These are phyloP conservation scores for Ellobium chinense DNA, from an alignment of 2,888 invertebrate genomes.

Conservation along the genomic window DNA sequence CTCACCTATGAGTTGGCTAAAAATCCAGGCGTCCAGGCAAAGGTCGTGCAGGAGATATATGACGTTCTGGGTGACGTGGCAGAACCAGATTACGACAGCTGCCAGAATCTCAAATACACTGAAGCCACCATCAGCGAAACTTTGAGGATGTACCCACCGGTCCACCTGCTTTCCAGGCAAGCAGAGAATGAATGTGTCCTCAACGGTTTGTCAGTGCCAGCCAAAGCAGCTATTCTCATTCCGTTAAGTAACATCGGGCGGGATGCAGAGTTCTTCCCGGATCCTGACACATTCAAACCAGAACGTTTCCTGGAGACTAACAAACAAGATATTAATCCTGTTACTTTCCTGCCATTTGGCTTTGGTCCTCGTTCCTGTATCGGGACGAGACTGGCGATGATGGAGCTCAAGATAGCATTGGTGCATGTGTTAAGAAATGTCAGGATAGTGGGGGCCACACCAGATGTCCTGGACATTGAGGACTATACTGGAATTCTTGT, in stretches of 20 bases:
- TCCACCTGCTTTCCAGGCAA: slow-evolving; percentile 28
- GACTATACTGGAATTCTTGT: slow-evolving; percentile 11
- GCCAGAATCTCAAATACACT: slow-evolving; percentile 57
- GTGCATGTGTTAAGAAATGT: slow-evolving; percentile 26
- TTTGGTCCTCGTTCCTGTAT: slow-evolving; percentile 45
- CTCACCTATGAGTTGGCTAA: slow-evolving; percentile 42
- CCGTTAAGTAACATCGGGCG: slow-evolving; percentile 29
- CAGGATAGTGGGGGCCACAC: not conserved
- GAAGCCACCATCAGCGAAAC: slow-evolving; percentile 61
- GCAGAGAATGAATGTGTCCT: not conserved
- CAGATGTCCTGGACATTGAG: slow-evolving; percentile 24
- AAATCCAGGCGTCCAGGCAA: slow-evolving; percentile 32
- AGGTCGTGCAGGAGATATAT: slow-evolving; percentile 33
- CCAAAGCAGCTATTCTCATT: slow-evolving; percentile 10
- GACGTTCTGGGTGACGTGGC: slow-evolving; percentile 46
- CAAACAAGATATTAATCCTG: not conserved
- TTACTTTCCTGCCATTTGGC: slow-evolving; percentile 40
- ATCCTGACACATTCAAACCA: slow-evolving; percentile 45
- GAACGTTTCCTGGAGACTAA: slow-evolving; percentile 33
- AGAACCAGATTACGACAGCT: slow-evolving; percentile 57
- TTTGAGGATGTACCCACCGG: slow-evolving; percentile 60
- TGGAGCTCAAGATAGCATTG: slow-evolving; percentile 43
- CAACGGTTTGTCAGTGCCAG: slow-evolving; percentile 39
- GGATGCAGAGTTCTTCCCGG: slow-evolving; percentile 38
- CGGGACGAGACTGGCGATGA: slow-evolving; percentile 42